These are phyloP conservation scores for Hippocampus comes DNA, from an alignment of 2,113 vertebrate species.

Conservation along the genomic window DNA sequence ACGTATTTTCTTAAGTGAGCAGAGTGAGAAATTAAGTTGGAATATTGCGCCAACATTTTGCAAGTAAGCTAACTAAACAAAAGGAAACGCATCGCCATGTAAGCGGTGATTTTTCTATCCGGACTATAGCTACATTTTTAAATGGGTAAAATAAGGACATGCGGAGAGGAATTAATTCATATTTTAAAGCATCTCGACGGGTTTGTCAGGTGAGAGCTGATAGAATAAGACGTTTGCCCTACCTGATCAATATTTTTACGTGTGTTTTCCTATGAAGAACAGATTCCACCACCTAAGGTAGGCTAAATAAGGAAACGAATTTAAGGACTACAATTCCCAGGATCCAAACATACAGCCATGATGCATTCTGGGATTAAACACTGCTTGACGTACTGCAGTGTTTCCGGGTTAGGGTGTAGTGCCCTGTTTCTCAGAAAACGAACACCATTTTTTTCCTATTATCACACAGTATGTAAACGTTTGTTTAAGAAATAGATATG, in stretches of 20 bases:
- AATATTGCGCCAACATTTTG: constrained; percentile 34
- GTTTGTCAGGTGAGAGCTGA: neutral
- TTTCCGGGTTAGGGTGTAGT: neutral
- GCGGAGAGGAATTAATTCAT: neutral
- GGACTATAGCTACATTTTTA: constrained; percentile 13
- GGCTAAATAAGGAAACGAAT: constrained; percentile 54
- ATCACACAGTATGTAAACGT: neutral
- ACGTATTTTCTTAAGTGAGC: neutral
- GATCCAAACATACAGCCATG: neutral
- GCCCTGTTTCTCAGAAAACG: neutral
- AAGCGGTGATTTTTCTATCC: constrained; percentile 39
- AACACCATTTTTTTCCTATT: neutral
- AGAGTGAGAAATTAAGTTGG: neutral
- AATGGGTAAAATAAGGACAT: neutral
- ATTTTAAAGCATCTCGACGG: neutral
- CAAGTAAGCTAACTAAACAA: constrained; percentile 65
- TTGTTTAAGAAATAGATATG: no score
- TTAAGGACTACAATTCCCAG: constrained; percentile 65
- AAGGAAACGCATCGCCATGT: constrained; percentile 70
- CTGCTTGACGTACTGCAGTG: neutral
- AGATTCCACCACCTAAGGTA: constrained; percentile 64
- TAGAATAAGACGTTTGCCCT: constrained; percentile 39
- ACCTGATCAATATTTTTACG: constrained; percentile 76
- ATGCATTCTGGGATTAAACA: constrained; percentile 45
- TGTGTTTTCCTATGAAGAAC: constrained; percentile 68